Conservation (phyloP, 2,888 invertebrate genomes). For the Zelleria hepariella region DNA sequence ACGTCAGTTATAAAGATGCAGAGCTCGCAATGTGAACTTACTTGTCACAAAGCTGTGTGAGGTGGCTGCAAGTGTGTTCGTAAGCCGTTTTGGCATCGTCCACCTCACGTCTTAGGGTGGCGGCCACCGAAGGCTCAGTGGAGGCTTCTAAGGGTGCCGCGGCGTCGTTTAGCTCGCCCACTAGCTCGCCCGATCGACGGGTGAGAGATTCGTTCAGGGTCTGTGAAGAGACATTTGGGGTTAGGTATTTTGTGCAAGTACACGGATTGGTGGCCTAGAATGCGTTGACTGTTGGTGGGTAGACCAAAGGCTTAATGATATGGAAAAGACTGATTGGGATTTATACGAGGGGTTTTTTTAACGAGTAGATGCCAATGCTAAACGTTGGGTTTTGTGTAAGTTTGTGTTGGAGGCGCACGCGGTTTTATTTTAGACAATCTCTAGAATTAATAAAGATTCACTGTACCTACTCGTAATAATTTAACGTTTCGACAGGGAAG, state of each 20-base stretch:
- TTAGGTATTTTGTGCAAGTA: too few relatives aligned
- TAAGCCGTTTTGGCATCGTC: conserved; percentile 85
- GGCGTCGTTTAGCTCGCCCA: conserved; percentile 78
- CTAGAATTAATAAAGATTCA: not conserved
- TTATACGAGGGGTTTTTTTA: too few relatives aligned
- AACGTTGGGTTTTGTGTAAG: too few relatives aligned
- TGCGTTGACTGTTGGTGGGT: too few relatives aligned
- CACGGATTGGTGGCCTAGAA: too few relatives aligned
- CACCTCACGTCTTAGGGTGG: conserved; percentile 80
- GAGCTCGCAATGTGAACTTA: too few relatives aligned
- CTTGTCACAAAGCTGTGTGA: conserved; percentile 81
- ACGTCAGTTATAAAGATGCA: too few relatives aligned
- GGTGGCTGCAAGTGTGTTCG: conserved; percentile 83
- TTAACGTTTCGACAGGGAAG: not conserved
- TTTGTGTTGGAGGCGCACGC: not conserved
- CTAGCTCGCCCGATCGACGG: conserved; percentile 80
- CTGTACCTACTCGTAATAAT: not conserved
- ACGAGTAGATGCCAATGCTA: too few relatives aligned
- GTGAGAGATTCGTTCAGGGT: conserved; percentile 83
- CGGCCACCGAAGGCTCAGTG: conserved; percentile 79
- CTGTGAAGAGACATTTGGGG: conserved; percentile 45
- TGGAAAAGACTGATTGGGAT: too few relatives aligned
- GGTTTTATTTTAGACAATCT: not conserved
- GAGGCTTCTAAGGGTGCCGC: conserved; percentile 80
- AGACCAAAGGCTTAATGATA: too few relatives aligned